Conservation (phyloP, 92 coral and sea anemone species). For the Blastomussa wellsi region DNA sequence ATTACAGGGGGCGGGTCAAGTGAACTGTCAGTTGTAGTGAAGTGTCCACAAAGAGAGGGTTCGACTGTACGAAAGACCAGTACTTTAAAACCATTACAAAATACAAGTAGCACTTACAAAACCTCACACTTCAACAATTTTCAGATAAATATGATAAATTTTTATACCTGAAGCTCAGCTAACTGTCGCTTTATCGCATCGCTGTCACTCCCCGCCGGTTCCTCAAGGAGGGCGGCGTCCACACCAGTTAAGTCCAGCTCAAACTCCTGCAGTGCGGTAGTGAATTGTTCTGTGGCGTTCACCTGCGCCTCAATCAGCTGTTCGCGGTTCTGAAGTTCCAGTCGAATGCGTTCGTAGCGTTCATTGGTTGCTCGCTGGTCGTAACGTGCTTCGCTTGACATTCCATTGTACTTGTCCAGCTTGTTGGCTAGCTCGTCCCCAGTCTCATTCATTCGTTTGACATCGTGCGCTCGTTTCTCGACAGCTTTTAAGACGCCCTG, state of each 20-base stretch:
- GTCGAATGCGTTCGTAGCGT: conserved; percentile 79
- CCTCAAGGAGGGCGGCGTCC: conserved; percentile 68
- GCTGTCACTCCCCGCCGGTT: conserved; percentile 62
- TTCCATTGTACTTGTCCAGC: conserved; percentile 64
- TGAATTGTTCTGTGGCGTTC: conserved; percentile 65
- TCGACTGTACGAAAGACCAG: neutral
- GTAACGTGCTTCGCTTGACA: conserved; percentile 62
- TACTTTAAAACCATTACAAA: too few species aligned
- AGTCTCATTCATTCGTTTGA: conserved; percentile 66
- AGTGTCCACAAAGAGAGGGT: neutral
- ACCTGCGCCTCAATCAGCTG: conserved; percentile 73
- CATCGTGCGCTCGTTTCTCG: conserved; percentile 68
- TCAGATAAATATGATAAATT: neutral
- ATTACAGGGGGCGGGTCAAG: neutral
- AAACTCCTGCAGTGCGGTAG: conserved; percentile 59
- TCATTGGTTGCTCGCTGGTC: conserved; percentile 64
- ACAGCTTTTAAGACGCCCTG: conserved; percentile 75
- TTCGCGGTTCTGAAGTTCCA: conserved; percentile 69
- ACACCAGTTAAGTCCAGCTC: conserved; percentile 66
- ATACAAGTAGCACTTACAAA: neutral
- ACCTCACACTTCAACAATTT: neutral
- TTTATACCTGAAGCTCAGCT: conserved; percentile 68
- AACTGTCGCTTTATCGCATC: conserved; percentile 60
- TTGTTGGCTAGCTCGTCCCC: conserved; percentile 76
- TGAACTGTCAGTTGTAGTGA: neutral